Evolutionary conservation across 2,797 vertebrate genomes (phyloP), one percentile per base, ranked within the genome.

Genomic region (Thunnus albacares): DNA sequence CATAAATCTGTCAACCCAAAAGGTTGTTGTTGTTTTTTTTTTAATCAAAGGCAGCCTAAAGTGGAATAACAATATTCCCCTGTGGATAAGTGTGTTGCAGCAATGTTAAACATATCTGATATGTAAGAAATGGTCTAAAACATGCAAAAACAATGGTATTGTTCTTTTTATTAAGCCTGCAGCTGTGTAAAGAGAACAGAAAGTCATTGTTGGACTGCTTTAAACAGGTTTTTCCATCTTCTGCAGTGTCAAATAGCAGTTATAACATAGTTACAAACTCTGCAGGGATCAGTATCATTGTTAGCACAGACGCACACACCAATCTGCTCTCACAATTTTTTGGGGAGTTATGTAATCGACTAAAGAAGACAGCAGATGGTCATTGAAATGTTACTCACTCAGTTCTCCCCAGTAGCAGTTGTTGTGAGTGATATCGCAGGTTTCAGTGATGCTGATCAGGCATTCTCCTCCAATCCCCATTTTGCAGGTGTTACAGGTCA

Each of bases 401-500:
- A 89, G 15, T 26, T 55, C 52, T 47, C 78, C 87, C 2, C 0
- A 3, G 73, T 65, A 87, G 71, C 84, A 90, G 73, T 38, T 80
- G 22, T 57, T 15, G 63, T 84, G 3, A 6, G 53, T 15, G 38
- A 1, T 3, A 1, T 4, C 38, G 73, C 87, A 89, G 28, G 15
- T 74, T 62, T 22, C 11, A 2, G 51, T 52, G 38, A 71, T 71
- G 22, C 9, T 3, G 24, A 71, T 45, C 9, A 81, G 8, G 58
- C 90, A 92, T 43, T 12, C 52, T 6, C 62, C 81, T 18, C 3
- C n/a, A 0, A 86, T 1, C 4, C 62, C 65, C 3, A 83, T 0
- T 12, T 0, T n/a, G 41, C 91, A 93, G 56, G 18, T 68, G 28
- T 83, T 56, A 66, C 89, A 93, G 43, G 8, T 71, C 45, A 93